Base-by-base conservation (phyloP, 2,888 invertebrate genomes). In the Hipparchia semele region DNA sequence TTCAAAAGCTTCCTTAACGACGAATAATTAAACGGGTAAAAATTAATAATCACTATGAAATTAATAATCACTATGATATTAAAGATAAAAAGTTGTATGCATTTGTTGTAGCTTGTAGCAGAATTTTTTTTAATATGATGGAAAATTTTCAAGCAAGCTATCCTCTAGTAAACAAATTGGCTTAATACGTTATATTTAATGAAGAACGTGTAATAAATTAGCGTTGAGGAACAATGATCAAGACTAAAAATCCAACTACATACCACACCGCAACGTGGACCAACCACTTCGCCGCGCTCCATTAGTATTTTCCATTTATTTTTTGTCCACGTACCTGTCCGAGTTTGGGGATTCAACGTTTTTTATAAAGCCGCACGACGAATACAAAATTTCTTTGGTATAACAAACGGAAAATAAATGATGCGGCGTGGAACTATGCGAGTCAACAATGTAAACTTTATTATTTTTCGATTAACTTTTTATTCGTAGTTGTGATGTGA, bases 291-390 rank as follows among this genome's bases (percentile, higher is more conserved):
- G 89, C 86, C 86, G 83, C 88, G 91, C 90, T 91, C 92, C 94
- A 93, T 94, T 94, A 94, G 94, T 92, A 91, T 92, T 91, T 94
- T 92, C 92, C 92, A 93, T 94, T 94, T 93, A 92, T 93, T 94
- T 93, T 94, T 93, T 93, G 91, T 93, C 91, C 92, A 90, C 92
- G 89, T 93, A 92, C 92, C 93, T 93, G 94, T 92, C 91, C 89
- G 85, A 91, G 87, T 91, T 92, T 86, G 89, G 92, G 91, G 90
- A 90, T 91, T 90, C 85, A 84, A 88, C 87, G 90, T 93, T 92
- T 92, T 92, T 92, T 92, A 86, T 89, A 89, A 84, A 84, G 86
- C 84, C 88, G 88, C 87, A 90, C 92, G 91, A 91, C 93, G 92
- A 90, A 93, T 91, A 92, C 92, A 84, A 87, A 91, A 91, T 92